A percentile compares a stretch with the other conserved stretches of the same genome.
These are phyloP conservation scores for Alcedo quadribrachys DNA, from an alignment of 2,797 vertebrate genomes.

Conservation along the genomic window DNA sequence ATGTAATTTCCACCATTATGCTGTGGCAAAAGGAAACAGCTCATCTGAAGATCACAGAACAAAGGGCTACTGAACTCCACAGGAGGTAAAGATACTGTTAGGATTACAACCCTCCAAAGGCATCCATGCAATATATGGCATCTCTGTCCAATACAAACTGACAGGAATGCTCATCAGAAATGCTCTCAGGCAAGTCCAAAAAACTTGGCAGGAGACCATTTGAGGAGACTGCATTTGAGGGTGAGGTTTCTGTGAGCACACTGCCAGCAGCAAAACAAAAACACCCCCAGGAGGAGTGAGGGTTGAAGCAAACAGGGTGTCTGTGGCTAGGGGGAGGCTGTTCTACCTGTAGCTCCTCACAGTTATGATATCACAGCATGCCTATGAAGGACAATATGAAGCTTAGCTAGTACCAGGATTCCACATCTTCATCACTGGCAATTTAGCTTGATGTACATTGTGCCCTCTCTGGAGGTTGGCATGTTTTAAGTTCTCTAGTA, in stretches of 20 bases:
- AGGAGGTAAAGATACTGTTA: neutral
- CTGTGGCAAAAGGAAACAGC: neutral
- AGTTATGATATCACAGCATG: neutral
- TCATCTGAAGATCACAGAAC: neutral
- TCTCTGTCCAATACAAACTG: rapidly evolving
- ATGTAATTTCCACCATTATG: neutral
- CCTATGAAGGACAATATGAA: neutral
- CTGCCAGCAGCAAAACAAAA: neutral
- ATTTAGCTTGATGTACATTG: neutral
- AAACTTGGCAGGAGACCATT: neutral
- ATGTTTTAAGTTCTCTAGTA: neutral
- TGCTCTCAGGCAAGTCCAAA: neutral
- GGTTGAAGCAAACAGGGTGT: neutral
- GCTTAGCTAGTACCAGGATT: neutral
- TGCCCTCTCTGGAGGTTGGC: rapidly evolving
- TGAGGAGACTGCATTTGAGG: neutral
- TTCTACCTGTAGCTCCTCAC: neutral
- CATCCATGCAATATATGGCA: neutral
- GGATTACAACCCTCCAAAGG: neutral
- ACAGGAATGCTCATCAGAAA: neutral
- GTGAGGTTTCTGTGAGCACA: neutral
- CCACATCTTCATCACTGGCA: neutral
- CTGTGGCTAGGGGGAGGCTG: neutral
- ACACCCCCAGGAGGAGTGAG: neutral
- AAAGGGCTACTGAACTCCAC: neutral